These are phyloP conservation scores for Acanthurus tractus DNA, from an alignment of 2,797 vertebrate species.

Conservation along the genomic window DNA sequence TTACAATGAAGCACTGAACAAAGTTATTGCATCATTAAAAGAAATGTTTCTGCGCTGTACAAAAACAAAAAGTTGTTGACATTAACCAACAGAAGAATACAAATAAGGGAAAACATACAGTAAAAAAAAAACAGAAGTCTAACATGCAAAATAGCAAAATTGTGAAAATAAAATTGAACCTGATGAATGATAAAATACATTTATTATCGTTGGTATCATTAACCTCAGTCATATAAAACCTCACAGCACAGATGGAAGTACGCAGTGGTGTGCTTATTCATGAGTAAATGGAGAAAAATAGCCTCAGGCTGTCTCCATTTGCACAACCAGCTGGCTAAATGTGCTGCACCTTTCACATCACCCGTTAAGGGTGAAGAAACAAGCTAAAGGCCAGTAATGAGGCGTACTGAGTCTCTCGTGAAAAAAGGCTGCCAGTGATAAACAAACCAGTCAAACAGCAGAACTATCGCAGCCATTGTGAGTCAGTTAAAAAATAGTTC, in stretches of 20 bases:
- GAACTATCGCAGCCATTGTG: slow-evolving; percentile 7
- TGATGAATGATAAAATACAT: slow-evolving; percentile 5
- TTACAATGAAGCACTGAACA: not conserved
- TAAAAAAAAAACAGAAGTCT: not conserved
- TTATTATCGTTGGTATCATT: slow-evolving; percentile 36
- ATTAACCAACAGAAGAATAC: not conserved
- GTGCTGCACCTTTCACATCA: slow-evolving; percentile 54
- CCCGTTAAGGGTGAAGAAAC: slow-evolving; percentile 42
- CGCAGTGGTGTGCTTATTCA: slow-evolving; percentile 36
- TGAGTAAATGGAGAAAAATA: slow-evolving; percentile 54
- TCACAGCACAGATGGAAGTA: slow-evolving; percentile 21
- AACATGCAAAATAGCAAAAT: not conserved
- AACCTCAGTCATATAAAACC: slow-evolving; percentile 29
- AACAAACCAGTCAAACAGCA: slow-evolving; percentile 26
- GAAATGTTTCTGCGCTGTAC: not conserved
- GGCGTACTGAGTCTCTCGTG: slow-evolving; percentile 25
- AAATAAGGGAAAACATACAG: not conserved
- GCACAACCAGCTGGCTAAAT: slow-evolving; percentile 59
- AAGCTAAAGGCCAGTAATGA: slow-evolving; percentile 61
- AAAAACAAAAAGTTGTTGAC: slow-evolving; percentile 3
- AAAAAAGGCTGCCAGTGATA: slow-evolving; percentile 25
- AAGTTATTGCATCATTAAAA: not conserved
- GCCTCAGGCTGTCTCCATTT: slow-evolving; percentile 52
- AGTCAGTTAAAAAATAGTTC: not conserved
- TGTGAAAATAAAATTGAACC: slow-evolving; percentile 2